Base-by-base conservation (phyloP, 2,888 invertebrate species). In the Drosophila stalkeri region DNA sequence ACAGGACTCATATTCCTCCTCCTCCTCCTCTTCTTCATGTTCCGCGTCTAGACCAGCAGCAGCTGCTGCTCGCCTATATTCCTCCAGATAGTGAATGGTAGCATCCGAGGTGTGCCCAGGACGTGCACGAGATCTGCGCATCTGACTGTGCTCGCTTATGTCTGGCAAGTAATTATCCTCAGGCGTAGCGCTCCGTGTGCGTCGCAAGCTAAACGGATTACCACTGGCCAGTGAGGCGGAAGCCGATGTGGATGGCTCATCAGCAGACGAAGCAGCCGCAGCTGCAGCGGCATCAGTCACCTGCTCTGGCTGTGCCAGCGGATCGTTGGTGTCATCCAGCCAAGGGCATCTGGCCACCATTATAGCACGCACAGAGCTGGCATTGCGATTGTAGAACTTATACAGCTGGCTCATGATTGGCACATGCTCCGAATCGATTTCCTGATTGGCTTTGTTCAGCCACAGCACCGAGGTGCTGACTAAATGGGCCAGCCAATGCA, bases 361-460 rank as follows among this genome's bases (percentile, higher is more conserved):
- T 43, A 97, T 94, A 8, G 96, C 95, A 55, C 97, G 94, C 47
- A 97, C 95, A 0, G 97, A 96, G 83, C 97, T 96, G 5, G 97
- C 96, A 93, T 96, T 97, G 27, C 95, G 94, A 92, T 97, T 97
- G 91, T 96, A 96, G 92, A 97, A 97, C 81, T 94, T 94, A 81
- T 95, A 96, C 74, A 96, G 92, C 86, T 95, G 95, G 88, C 95
- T 95, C 92, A 96, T 95, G 52, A 97, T 96, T 0, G 97, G 96
- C 46, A 96, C 95, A 89, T 96, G 95, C 91, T 97, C 97, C 0
- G 96, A 96, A 72, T 96, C 95, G 3, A 95, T 94, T 92, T 97
- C 97, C 91, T 97, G 97, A 68, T 95, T 96, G 5, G 97, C 97
- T 93, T 96, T 97, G 93, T 96, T 97, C 1, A 97, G 93, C 96